Evolutionary conservation across 2,888 invertebrate species (phyloP).

Genomic region (Pecten maximus): DNA sequence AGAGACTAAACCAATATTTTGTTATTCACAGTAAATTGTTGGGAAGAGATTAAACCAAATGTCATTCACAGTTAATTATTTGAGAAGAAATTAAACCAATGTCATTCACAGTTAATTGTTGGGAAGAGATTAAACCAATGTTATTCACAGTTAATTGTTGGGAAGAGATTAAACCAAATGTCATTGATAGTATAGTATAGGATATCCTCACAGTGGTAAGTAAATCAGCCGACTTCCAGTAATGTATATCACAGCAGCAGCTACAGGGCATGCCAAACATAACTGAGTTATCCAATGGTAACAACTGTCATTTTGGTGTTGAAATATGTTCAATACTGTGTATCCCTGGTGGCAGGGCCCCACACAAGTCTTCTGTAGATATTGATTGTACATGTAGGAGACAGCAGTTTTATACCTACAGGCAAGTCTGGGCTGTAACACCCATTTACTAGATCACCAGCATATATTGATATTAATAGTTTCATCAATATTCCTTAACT

Average conservation of each 20-base stretch:
- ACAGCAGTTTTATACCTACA: background rate
- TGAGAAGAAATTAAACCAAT: no score
- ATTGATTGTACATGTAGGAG: background rate
- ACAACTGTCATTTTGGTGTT: background rate
- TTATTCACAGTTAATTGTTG: no score
- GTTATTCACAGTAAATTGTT: no score
- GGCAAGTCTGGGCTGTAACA: background rate
- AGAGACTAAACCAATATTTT: no score
- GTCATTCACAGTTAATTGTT: no score
- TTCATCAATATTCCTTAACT: no score
- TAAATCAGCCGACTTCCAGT: background rate
- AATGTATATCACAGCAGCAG: constrained; percentile 18
- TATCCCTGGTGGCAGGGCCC: background rate
- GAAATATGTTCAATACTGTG: constrained; percentile 13
- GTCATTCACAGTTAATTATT: no score
- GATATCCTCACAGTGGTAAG: background rate
- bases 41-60: no score
- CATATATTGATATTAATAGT: no score
- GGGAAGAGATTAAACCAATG: no score
- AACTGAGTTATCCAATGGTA: background rate
- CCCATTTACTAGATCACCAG: background rate
- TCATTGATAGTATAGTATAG: background rate
- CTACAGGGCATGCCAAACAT: background rate
- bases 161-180: background rate
- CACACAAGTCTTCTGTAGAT: background rate